phyloP scores from a whole-genome alignment of 2,888 invertebrate genomes.

The Tromatobia lineatoria region DNA sequence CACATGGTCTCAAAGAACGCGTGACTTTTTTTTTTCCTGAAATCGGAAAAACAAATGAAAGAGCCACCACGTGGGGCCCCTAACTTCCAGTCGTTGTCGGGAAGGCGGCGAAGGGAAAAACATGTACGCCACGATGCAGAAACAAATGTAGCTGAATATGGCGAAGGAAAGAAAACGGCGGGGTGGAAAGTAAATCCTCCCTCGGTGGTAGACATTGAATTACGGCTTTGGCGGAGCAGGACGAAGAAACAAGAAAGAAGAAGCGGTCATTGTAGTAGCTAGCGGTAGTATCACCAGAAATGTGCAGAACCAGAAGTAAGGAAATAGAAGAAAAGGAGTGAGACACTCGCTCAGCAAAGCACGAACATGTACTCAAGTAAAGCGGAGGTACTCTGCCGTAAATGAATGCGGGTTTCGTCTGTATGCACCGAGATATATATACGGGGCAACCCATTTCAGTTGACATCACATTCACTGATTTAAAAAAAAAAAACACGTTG shows the following conservation, averaged over 20 bases:
- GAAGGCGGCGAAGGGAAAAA: conserved; percentile 17
- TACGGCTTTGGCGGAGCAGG: conserved; percentile 52
- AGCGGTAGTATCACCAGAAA: conserved; percentile 46
- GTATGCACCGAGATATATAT: conserved; percentile 7
- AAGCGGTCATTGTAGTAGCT: conserved; percentile 41
- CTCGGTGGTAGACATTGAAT: conserved; percentile 64
- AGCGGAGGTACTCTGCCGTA: conserved; percentile 41
- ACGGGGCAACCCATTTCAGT: not conserved
- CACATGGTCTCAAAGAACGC: conserved; percentile 37
- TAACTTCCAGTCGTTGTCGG: conserved; percentile 9
- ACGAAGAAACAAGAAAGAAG: conserved; percentile 48
- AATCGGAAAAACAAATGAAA: conserved; percentile 21
- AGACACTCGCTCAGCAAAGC: conserved; percentile 20
- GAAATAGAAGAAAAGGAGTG: conserved; percentile 19
- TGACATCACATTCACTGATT: not conserved
- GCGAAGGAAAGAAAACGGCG: conserved; percentile 26
- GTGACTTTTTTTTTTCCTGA: conserved; percentile 4
- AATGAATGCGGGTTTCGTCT: conserved; percentile 41
- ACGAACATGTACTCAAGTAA: conserved; percentile 36
- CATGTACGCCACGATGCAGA: conserved; percentile 33
- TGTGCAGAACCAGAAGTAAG: conserved; percentile 34
- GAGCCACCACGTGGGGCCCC: not conserved
- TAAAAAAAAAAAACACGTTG: no score
- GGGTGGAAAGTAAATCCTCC: conserved; percentile 64
- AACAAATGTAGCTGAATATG: conserved; percentile 57